Conservation (phyloP, 1,140 invertebrate genomes). For the Drosophila takahashii region DNA sequence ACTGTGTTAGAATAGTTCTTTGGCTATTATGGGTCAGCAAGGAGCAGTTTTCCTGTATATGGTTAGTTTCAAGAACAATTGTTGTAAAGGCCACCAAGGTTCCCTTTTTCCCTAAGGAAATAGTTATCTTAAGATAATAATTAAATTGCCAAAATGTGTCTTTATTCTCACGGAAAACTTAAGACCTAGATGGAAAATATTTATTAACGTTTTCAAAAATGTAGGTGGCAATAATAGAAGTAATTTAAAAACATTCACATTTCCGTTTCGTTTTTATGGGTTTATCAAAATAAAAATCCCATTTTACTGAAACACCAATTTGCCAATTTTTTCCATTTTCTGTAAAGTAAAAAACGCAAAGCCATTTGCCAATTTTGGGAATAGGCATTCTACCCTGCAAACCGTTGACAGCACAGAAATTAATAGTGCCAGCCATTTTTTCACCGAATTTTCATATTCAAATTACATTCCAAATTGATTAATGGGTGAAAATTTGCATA, state of each 20-base stretch:
- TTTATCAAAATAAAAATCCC: no score
- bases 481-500: conserved; percentile 73
- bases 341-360: neutral
- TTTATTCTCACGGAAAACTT: no score
- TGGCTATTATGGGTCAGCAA: conserved; percentile 17
- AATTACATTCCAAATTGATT: conserved; percentile 65
- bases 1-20: conserved; percentile 1
- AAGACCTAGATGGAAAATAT: no score
- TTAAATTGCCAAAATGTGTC: no score
- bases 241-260: no score
- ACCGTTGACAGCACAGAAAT: conserved; percentile 36
- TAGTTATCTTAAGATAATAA: neutral
- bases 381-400: conserved; percentile 11
- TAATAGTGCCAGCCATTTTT: conserved; percentile 36
- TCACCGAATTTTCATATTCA: conserved; percentile 41
- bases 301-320: neutral
- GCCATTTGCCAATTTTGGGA: conserved; percentile 23
- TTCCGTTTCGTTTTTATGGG: no score
- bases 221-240: no score
- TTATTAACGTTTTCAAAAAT: no score
- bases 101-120: neutral
- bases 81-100: neutral
- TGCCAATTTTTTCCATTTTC: neutral
- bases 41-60: conserved; percentile 4
- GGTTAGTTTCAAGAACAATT: conserved; percentile 13